Conservation (phyloP, 2,888 invertebrate species). For the Argyra leucocephala region DNA sequence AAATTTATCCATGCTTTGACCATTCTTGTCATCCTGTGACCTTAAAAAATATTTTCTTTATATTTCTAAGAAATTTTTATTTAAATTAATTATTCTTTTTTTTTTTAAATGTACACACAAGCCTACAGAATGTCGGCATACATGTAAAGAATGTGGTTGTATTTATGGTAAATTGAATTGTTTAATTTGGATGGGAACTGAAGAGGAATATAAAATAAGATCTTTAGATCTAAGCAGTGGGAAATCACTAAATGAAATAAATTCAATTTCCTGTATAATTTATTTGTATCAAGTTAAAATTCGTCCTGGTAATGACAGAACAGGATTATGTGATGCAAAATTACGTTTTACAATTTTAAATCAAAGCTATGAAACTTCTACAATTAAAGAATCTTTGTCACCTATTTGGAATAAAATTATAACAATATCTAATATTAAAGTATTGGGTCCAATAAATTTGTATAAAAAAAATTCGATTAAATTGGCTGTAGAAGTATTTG, state of each 20-base stretch:
- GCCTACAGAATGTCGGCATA: constrained; percentile 44
- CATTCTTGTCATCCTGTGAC: no score
- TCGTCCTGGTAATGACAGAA: constrained; percentile 47
- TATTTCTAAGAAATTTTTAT: no score
- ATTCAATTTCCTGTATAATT: constrained; percentile 48
- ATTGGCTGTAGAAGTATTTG: constrained; percentile 44
- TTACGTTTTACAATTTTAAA: constrained; percentile 30
- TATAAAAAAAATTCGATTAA: constrained; percentile 40
- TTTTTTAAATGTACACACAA: background rate
- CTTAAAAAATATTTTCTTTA: no score
- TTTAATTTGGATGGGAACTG: constrained; percentile 35
- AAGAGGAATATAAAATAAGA: constrained; percentile 31
- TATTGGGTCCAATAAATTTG: constrained; percentile 32
- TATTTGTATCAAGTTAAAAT: constrained; percentile 63
- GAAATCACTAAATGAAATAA: constrained; percentile 31
- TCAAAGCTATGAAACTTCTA: constrained; percentile 29
- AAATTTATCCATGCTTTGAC: no score
- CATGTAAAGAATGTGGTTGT: constrained; percentile 38
- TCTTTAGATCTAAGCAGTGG: constrained; percentile 26
- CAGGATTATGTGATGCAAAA: constrained; percentile 47
- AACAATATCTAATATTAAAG: constrained; percentile 42
- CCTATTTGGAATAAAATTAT: constrained; percentile 55
- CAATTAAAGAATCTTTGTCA: constrained; percentile 41
- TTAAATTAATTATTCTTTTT: no score
- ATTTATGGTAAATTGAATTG: constrained; percentile 33